Evolutionary conservation across 2,797 vertebrate genomes (phyloP).

Genomic region (Xiphorhynchus erythropygius): DNA sequence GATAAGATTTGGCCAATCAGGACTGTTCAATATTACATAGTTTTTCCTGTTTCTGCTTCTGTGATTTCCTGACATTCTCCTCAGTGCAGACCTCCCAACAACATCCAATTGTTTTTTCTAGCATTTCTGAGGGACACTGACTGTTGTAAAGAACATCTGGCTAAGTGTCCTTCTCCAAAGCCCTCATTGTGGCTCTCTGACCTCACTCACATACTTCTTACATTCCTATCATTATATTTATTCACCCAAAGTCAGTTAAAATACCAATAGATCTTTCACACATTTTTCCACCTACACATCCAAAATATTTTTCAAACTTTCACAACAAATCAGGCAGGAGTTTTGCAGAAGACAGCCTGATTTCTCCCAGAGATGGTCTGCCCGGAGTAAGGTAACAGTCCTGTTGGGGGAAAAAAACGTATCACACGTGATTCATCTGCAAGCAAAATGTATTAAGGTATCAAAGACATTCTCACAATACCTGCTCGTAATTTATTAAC

Average conservation of each 20-base stretch:
- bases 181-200: conserved; percentile 27
- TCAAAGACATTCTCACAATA: not conserved
- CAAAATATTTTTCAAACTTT: not conserved
- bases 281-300: not conserved
- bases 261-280: not conserved
- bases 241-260: not conserved
- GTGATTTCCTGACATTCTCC: not conserved
- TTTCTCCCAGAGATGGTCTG: not conserved
- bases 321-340: not conserved
- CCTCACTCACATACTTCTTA: not conserved
- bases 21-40: not conserved
- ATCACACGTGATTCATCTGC: not conserved
- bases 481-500: not conserved
- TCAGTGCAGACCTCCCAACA: conserved; percentile 19
- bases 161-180: not conserved
- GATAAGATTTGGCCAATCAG: not conserved
- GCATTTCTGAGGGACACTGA: not conserved
- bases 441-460: not conserved
- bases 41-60: not conserved
- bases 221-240: not conserved
- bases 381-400: not conserved
- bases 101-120: conserved; percentile 37
- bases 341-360: not conserved
- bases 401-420: not conserved
- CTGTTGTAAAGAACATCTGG: conserved; percentile 36